Evolutionary conservation across 2,113 vertebrate species (phyloP), one percentile per base, ranked within the genome.

Genomic region (Motacilla alba): DNA sequence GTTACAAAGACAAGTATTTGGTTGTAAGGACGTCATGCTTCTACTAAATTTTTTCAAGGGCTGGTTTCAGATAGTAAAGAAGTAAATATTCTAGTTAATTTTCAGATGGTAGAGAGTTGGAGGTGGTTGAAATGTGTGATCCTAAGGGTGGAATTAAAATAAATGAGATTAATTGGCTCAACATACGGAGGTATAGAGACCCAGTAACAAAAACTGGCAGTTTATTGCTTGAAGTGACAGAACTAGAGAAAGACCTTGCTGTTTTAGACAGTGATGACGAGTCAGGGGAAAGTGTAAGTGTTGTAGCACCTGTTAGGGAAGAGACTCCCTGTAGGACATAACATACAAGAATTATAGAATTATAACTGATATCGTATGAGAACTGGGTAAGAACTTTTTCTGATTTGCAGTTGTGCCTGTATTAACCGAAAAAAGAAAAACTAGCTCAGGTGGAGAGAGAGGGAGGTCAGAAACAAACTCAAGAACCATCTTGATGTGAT

Each of bases 311-410:
- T 75, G 9, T 72, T 76, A 35, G 18, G 27, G 59, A 59, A 72
- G 52, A 9, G 14, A 37, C 4, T 90, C 39, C 14, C 39, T 44
- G 59, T 47, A 52, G n/a, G 2, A 5, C 0, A 0, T 63, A 52
- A 52, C 13, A 35, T 35, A 35, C 35, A 35, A 35, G 35, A 35
- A 35, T 35, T 7, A 35, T 35, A 35, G 35, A 35, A 0, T 58
- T 75, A 6, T 9, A 62, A 24, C 15, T 83, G 53, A 50, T 7
- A 1, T 33, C 60, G 8, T 28, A 7, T 37, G 44, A 83, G 30
- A 49, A 20, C 16, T 44, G 10, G 28, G 23, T 28, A 30, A 58
- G 49, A 90, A 15, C 6, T 41, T n/a, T 13, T 37, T 78, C 47
- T 33, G 22, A 22, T 68, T 67, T 80, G 39, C 21, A 22, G 2